Evolutionary conservation across 1,140 invertebrate species (phyloP), one percentile per base, ranked within the genome.

Genomic region (Rhopalosiphum padi): DNA sequence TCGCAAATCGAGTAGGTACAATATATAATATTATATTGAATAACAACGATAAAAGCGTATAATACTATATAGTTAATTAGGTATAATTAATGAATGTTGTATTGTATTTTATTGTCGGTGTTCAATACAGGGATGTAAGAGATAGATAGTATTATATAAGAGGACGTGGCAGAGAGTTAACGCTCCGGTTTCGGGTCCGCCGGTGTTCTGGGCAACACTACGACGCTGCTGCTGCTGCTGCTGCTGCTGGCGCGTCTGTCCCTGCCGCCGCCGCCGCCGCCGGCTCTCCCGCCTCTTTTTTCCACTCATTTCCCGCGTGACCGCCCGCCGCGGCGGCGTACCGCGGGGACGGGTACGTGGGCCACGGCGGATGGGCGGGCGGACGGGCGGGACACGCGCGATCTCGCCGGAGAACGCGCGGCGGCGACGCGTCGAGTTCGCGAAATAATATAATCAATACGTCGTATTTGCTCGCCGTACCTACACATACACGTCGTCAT

Each of bases 201-300:
- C 85, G 23, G 85, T 86, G 85, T 86, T 46, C 85, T 46, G 85
- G 41, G 85, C 15, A 86, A 86, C 85, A 86, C 85, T 86, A 86
- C 11, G 25, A 43, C 37, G 85, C 25, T 18, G 83, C 37, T 41
- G 37, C 35, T 41, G 37, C 35, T 37, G 37, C 41, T 41, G 85
- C 25, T 18, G 83, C 37, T 41, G 83, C 22, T 83, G 68, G 25
- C 15, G 21, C n/a, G n/a, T 60, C 41, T 30, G 85, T 46, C 37
- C 41, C 85, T 46, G 41, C 25, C 43, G 85, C 30, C 30, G 68
- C 41, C 77, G 77, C 21, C 22, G 77, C 77, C 35, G 22, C 35
- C n/a, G 41, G 43, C 85, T 86, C 37, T 46, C 85, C 41, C 23
- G 85, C 43, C 85, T 86, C 25, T 86, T 86, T 43, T 86, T 86